Base-by-base conservation (phyloP, 2,797 vertebrate genomes). In the Ambastaia sidthimunki region DNA sequence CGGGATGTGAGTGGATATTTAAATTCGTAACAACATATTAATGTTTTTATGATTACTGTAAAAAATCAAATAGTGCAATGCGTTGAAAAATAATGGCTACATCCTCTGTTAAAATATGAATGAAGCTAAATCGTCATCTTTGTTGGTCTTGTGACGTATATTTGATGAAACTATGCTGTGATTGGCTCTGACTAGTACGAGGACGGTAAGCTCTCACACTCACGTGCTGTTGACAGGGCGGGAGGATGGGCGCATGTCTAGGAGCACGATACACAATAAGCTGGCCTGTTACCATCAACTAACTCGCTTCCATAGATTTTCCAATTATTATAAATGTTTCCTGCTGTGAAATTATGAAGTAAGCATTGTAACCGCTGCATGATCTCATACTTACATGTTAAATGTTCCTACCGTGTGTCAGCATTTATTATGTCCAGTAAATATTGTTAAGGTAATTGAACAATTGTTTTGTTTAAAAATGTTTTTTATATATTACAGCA, bases 121-220 rank as follows among this genome's bases (percentile, higher is more conserved):
- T 52, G 15, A 63, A 19, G 57, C 9, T 15, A 15, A 44, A 76
- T 16, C 68, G 19, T 72, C 1, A 75, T 23, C 10, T 21, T 11
- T 41, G 16, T 0, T 55, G 48, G 12, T 12, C 28, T 13, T 4
- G 19, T 78, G 76, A 71, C 68, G 3, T 2, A 3, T 54, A 28
- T 62, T 19, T 65, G 44, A 9, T 63, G 16, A 48, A 65, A 19
- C 13, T 67, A 13, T 55, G n/a, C n/a, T 41, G 18, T 59, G 48
- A 80, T 59, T 80, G 48, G 59, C 31, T 71, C 19, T 47, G 60
- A 34, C 41, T 28, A 52, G 57, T 50, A 62, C 41, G 55, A 71
- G 68, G 57, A 78, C 54, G 68, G 52, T 52, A 62, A 44, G 75
- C 52, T 65, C n/a, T 66, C 69, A 21, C 19, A 34, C 12, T 82